phyloP scores from a whole-genome alignment of 2,797 vertebrate genomes.

The Macropodus opercularis region DNA sequence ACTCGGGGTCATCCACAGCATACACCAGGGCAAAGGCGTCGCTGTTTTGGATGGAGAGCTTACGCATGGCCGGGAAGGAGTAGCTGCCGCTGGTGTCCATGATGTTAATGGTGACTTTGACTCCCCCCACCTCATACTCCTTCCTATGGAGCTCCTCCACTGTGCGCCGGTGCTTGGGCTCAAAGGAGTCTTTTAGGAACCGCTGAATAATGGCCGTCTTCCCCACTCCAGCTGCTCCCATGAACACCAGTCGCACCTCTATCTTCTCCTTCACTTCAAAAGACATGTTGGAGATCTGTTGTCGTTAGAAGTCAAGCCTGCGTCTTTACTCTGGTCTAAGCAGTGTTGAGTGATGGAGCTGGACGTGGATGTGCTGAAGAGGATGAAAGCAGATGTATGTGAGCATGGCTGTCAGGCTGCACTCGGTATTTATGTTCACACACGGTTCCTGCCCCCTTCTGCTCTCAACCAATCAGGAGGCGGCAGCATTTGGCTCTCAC shows the following conservation, averaged over 20 bases:
- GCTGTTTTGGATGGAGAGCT: slow-evolving; percentile 88
- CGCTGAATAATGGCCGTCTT: slow-evolving; percentile 89
- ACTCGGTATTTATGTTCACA: slow-evolving; percentile 72
- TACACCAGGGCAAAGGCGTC: slow-evolving; percentile 90
- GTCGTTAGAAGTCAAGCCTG: no score
- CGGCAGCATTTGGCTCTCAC: slow-evolving; percentile 27
- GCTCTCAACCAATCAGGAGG: slow-evolving; percentile 67
- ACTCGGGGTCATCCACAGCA: slow-evolving; percentile 84
- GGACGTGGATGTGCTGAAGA: neutral
- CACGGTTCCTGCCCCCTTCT: slow-evolving; percentile 45
- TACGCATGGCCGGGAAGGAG: slow-evolving; percentile 91
- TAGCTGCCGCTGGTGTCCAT: slow-evolving; percentile 93
- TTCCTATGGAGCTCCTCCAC: slow-evolving; percentile 89
- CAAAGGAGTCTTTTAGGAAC: slow-evolving; percentile 88
- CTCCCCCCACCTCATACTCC: slow-evolving; percentile 84
- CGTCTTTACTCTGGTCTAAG: no score
- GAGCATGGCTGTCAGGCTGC: slow-evolving; percentile 29
- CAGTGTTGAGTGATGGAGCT: slow-evolving; percentile 19
- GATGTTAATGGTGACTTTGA: slow-evolving; percentile 86
- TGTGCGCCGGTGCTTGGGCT: slow-evolving; percentile 86
- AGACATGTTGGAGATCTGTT: slow-evolving; percentile 73
- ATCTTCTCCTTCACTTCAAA: slow-evolving; percentile 84
- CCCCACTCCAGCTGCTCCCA: slow-evolving; percentile 88
- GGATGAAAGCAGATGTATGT: slow-evolving; percentile 18
- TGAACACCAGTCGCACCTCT: slow-evolving; percentile 87